Evolutionary conservation across 2,797 vertebrate genomes (phyloP).

Genomic region (Liparis tanakae): DNA sequence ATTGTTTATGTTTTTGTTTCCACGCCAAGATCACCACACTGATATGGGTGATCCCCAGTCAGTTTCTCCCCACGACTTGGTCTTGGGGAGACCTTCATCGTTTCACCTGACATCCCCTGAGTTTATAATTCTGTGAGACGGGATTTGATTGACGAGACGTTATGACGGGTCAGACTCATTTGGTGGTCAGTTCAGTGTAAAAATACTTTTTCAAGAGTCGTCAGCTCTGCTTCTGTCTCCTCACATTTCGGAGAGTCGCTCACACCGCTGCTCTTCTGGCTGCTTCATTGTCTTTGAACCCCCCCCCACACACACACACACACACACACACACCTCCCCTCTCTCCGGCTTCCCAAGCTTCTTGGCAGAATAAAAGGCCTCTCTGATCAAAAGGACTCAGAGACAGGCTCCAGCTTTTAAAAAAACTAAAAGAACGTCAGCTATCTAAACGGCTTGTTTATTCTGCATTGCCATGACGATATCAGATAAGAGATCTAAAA

Average conservation of each 20-base stretch:
- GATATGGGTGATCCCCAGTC: background rate
- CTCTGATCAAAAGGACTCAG: conserved; percentile 74
- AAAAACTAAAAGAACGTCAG: conserved; percentile 45
- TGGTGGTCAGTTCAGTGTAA: background rate
- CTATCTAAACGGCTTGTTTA: conserved; percentile 76
- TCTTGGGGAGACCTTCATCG: background rate
- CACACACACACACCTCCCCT: conserved; percentile 5
- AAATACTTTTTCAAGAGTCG: conserved; percentile 11
- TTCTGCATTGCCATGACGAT: conserved; percentile 78
- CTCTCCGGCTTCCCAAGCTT: conserved; percentile 57
- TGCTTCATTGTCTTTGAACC: conserved; percentile 28
- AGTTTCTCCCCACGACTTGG: background rate
- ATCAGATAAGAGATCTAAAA: conserved; percentile 81
- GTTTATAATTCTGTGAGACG: background rate
- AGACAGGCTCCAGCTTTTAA: conserved; percentile 51
- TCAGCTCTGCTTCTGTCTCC: conserved; percentile 12
- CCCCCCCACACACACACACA: background rate
- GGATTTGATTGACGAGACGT: background rate
- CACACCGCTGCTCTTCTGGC: conserved; percentile 2
- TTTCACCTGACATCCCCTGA: background rate
- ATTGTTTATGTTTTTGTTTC: background rate
- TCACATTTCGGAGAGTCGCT: conserved; percentile 19
- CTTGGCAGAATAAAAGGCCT: conserved; percentile 72
- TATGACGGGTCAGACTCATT: background rate
- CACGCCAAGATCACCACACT: background rate